A percentile compares a stretch with the other conserved stretches of the same genome.
phyloP scores from a whole-genome alignment of 2,113 vertebrate species.

The Patagioenas fasciata region DNA sequence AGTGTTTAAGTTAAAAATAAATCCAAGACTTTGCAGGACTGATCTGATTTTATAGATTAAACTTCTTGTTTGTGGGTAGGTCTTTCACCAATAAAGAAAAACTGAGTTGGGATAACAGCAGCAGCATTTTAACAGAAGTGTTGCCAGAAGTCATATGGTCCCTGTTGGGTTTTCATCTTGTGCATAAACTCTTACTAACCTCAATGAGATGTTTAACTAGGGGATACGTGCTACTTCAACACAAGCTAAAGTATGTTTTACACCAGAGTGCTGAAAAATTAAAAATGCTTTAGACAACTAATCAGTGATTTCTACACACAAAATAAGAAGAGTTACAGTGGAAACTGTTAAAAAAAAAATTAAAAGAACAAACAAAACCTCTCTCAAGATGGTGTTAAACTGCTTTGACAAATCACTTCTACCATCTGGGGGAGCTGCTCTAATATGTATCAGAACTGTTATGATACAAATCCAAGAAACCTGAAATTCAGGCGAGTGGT shows the following conservation, averaged over 20 bases:
- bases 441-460: neutral
- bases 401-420: neutral
- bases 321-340: neutral
- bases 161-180: neutral
- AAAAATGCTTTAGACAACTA: neutral
- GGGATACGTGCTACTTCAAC: neutral
- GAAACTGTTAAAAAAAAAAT: neutral
- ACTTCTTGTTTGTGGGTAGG: neutral
- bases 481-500: neutral
- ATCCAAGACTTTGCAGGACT: neutral
- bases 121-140: neutral
- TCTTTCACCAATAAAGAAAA: neutral
- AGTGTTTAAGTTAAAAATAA: neutral
- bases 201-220: neutral
- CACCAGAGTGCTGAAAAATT: fast-evolving
- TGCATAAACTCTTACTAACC: neutral
- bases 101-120: neutral
- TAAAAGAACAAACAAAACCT: too few species aligned
- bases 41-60: neutral
- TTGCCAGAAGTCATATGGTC: neutral
- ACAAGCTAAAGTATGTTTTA: neutral
- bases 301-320: neutral
- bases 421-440: neutral
- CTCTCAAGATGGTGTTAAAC: neutral
- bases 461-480: neutral